Conservation (phyloP, 1,140 invertebrate genomes). For the Cydia splendana region DNA sequence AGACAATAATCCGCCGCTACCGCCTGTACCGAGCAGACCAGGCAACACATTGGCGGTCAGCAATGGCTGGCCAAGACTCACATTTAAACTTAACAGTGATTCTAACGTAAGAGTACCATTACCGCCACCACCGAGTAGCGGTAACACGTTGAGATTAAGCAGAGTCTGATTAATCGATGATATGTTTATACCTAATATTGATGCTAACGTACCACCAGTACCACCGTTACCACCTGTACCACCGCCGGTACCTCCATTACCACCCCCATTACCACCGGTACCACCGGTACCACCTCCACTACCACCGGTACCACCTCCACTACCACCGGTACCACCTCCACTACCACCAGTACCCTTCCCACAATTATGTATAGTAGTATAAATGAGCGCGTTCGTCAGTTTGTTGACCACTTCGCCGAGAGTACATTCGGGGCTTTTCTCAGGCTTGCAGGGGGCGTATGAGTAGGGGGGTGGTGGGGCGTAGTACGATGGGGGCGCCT, state of each 20-base stretch:
- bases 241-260: too few relatives aligned
- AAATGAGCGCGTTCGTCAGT: background rate
- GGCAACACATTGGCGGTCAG: background rate
- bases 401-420: background rate
- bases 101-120: background rate
- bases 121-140: background rate
- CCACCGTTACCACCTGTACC: background rate
- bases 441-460: background rate
- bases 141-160: background rate
- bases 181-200: background rate
- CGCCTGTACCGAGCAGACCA: background rate
- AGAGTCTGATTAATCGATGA: background rate
- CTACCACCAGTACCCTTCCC: background rate
- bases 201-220: background rate
- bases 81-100: background rate
- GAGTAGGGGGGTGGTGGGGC: background rate
- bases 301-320: background rate
- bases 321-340: background rate
- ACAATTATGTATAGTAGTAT: constrained; percentile 1
- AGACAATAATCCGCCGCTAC: too few relatives aligned
- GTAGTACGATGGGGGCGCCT: background rate
- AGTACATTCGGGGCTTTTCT: background rate
- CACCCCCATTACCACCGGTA: background rate
- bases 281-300: background rate
- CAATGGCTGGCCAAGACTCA: background rate